Base-by-base conservation (phyloP, 2,113 vertebrate species). In the Sander vitreus region DNA sequence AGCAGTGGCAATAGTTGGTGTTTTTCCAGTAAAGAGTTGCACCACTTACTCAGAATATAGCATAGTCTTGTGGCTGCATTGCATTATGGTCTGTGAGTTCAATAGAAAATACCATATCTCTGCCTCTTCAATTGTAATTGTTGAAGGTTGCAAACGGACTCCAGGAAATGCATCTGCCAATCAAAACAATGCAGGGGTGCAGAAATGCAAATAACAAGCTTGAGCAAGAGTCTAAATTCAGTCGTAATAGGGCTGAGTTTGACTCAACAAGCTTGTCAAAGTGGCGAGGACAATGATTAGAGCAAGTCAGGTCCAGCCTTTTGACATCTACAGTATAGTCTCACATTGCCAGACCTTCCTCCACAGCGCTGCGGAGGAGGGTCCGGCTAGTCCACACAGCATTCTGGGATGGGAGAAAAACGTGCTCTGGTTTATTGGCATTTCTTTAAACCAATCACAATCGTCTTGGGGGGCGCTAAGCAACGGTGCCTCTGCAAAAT, bases 11-110 rank as follows among this genome's bases (percentile, higher is more conserved):
- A 43, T n/a, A 25, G 25, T 33, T 43, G 33, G 16, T 51, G 76
- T 36, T 48, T 51, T 30, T 68, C 62, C 78, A 67, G 43, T 4
- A n/a, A 59, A 74, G 33, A 33, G 33, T 47, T 69, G 16, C 65
- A 70, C 25, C 63, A n/a, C 47, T 74, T 10, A 12, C 60, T 66
- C 54, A 45, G 14, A 59, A 53, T n/a, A 27, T 16, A 51, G 33
- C n/a, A 14, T 14, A 43, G 21, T 13, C 62, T n/a, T 27, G 54
- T 50, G 55, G 65, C n/a, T 43, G 43, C 64, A 59, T 68, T 43
- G 43, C 64, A 59, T 78, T 69, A 7, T 53, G 65, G 45, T 43
- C 43, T 16, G 5, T 3, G 23, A 66, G 18, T 73, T 73, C 14
- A 51, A 11, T 12, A 36, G 72, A 74, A 23, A 62, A 11, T 2